Evolutionary conservation across 2,888 invertebrate species (phyloP).

Genomic region (Mechanitis messenoides): DNA sequence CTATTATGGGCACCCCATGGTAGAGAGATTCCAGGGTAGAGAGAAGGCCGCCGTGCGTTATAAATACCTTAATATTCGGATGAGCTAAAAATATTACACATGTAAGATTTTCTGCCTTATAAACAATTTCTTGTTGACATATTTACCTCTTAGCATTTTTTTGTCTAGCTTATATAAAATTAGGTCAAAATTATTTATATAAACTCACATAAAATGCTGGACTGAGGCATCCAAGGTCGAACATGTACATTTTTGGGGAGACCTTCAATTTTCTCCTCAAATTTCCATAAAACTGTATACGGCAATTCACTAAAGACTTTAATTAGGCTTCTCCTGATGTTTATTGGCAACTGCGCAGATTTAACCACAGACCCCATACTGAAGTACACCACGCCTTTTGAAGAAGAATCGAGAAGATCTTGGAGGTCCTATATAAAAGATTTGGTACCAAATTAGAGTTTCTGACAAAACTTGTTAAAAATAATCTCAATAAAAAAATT

Average conservation of each 20-base stretch:
- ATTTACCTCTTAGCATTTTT: too few relatives aligned
- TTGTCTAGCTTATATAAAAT: too few relatives aligned
- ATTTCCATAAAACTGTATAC: constrained; percentile 72
- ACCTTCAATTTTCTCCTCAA: constrained; percentile 52
- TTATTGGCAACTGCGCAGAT: constrained; percentile 35
- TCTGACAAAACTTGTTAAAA: too few relatives aligned
- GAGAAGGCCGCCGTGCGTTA: constrained; percentile 45
- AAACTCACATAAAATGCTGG: constrained; percentile 64
- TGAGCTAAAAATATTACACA: constrained; percentile 34
- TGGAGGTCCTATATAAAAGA: constrained; percentile 45
- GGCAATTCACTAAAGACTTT: constrained; percentile 41
- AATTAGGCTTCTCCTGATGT: constrained; percentile 39
- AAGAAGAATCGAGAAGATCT: constrained; percentile 46
- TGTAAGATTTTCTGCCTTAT: not conserved
- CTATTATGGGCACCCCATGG: constrained; percentile 50
- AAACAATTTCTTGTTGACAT: too few relatives aligned
- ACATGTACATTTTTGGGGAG: constrained; percentile 63
- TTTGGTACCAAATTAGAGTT: too few relatives aligned
- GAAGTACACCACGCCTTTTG: constrained; percentile 56
- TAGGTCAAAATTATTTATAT: too few relatives aligned
- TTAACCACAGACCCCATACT: constrained; percentile 57
- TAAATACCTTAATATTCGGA: constrained; percentile 41
- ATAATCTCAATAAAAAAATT: too few relatives aligned
- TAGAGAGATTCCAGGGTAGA: constrained; percentile 39
- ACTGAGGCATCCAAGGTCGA: constrained; percentile 71